Percentiles rank a stretch among this genome's conserved stretches.
Conservation (phyloP, 2,797 vertebrate species). For the Phalanger gymnotis region DNA sequence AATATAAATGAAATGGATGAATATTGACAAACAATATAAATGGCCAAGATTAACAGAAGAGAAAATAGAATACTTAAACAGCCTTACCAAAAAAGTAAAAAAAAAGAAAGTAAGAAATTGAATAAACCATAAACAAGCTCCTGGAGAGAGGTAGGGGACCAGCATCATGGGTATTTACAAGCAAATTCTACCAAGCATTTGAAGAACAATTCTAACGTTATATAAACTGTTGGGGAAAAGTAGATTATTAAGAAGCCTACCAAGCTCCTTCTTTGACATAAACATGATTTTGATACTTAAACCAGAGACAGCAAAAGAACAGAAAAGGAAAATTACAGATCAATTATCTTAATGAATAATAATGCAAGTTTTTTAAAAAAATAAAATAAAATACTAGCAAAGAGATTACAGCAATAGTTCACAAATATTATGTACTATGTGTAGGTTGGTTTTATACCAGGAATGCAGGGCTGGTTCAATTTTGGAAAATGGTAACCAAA, state of each 20-base stretch:
- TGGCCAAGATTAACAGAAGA: background rate
- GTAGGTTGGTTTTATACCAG: background rate
- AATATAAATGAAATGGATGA: background rate
- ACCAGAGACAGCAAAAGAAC: background rate
- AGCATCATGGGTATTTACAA: background rate
- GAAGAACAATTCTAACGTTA: background rate
- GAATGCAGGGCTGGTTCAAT: background rate
- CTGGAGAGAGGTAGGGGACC: no score
- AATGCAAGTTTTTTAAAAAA: background rate
- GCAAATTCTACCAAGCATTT: background rate
- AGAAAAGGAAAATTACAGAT: background rate
- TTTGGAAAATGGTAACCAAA: background rate
- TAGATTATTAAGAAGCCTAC: background rate
- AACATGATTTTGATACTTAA: background rate
- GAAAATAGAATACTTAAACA: background rate
- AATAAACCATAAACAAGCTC: background rate
- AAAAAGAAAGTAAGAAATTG: background rate
- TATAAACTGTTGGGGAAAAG: background rate
- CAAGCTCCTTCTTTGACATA: background rate
- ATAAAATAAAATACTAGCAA: background rate
- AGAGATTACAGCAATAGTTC: background rate
- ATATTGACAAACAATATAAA: background rate
- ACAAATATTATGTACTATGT: background rate
- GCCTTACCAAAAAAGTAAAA: background rate
- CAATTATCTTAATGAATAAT: background rate